Conservation (phyloP, 1,140 invertebrate species). For the Araneus ventricosus region DNA sequence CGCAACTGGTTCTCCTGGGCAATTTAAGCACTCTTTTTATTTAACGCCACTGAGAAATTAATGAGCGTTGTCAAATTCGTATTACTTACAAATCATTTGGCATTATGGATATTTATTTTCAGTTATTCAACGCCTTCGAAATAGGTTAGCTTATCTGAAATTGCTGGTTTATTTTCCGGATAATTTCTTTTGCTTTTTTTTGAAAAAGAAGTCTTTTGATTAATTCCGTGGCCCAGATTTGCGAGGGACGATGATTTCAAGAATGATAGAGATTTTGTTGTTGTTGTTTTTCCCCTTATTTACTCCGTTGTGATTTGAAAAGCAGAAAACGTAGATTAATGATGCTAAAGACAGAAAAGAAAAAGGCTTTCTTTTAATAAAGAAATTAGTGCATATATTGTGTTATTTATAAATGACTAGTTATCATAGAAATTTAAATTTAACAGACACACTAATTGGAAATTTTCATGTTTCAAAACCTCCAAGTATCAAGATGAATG, state of each 20-base stretch:
- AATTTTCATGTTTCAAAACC: too few relatives aligned
- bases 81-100: slow-evolving; percentile 27
- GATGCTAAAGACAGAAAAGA: not conserved
- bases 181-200: slow-evolving; percentile 8
- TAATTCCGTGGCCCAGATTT: not conserved
- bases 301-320: not conserved
- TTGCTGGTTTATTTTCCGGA: slow-evolving; percentile 10
- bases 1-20: not conserved
- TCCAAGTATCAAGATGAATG: too few relatives aligned
- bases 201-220: not conserved
- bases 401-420: too few relatives aligned
- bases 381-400: not conserved
- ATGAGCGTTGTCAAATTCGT: slow-evolving; percentile 20
- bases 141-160: slow-evolving; percentile 21
- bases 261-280: not conserved
- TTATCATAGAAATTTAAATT: too few relatives aligned
- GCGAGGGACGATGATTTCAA: not conserved
- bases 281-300: not conserved
- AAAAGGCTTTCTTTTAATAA: not conserved
- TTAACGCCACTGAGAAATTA: not conserved
- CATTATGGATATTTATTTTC: not conserved
- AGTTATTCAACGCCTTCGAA: not conserved
- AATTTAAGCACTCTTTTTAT: not conserved
- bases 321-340: not conserved
- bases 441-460: too few relatives aligned